phyloP scores from a whole-genome alignment of 2,797 vertebrate species.

The Catamblyrhynchus diadema region DNA sequence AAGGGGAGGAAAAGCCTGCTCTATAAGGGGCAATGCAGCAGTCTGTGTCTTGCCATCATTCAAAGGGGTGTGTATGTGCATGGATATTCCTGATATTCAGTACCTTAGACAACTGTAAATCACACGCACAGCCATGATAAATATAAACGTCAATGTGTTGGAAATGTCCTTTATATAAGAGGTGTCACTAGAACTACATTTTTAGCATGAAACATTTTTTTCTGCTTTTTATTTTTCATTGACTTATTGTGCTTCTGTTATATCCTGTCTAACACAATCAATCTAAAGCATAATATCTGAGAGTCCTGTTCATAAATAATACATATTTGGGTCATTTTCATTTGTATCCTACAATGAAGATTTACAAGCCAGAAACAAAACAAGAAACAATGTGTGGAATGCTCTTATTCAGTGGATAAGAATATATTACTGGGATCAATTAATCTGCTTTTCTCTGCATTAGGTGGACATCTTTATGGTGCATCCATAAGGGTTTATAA shows the following conservation, averaged over 20 bases:
- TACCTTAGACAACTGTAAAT: constrained; percentile 48
- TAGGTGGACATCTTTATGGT: constrained; percentile 59
- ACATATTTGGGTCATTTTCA: constrained; percentile 52
- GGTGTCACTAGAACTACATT: constrained; percentile 19
- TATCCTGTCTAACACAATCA: constrained; percentile 62
- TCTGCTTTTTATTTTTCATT: constrained; percentile 52
- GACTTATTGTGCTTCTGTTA: constrained; percentile 57
- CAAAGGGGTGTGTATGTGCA: constrained; percentile 53
- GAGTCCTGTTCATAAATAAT: constrained; percentile 68
- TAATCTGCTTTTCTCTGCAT: constrained; percentile 61
- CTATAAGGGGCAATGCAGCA: constrained; percentile 8
- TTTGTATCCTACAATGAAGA: constrained; percentile 59
- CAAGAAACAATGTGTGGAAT: constrained; percentile 11
- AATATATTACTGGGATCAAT: constrained; percentile 64
- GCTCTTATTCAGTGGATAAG: constrained; percentile 45
- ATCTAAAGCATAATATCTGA: constrained; percentile 57
- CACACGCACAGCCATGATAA: not conserved
- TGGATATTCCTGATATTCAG: constrained; percentile 53
- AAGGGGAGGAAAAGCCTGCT: constrained; percentile 38
- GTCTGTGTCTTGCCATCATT: constrained; percentile 35
- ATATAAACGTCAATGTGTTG: constrained; percentile 35
- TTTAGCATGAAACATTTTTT: constrained; percentile 31
- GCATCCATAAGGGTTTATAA: constrained; percentile 61
- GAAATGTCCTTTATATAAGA: constrained; percentile 46
- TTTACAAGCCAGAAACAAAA: constrained; percentile 59